Evolutionary conservation across 2,888 invertebrate genomes (phyloP), one percentile per base, ranked within the genome.

Genomic region (Tyria jacobaeae): DNA sequence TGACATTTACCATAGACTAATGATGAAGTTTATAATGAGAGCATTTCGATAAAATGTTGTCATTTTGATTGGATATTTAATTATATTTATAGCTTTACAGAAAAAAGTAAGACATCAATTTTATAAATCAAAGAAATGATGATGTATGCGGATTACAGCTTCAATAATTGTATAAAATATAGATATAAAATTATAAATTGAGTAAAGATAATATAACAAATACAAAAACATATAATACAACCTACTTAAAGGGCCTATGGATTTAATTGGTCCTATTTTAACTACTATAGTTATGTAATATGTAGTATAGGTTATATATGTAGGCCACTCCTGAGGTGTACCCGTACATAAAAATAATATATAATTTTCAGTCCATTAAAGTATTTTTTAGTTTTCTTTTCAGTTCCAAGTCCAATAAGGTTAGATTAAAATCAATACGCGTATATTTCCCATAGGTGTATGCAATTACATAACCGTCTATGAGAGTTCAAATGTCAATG

Each of bases 1-100:
- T 73, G 64, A 73, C 60, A 64, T 75, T 49, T 48, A 37, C 41
- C 44, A 63, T 47, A 63, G 55, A 55, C 55, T 55, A 59, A 62
- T 41, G 17, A 54, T 31, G 15, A 49, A 41, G 21, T 31, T 24
- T 41, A 60, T 54, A 60, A 53, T 37, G 24, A 59, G 34, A 47
- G 47, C 53, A 49, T 48, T 34, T 34, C 12, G 51, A 47, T 37
- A 34, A 39, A 37, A 24, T 39, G 34, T 55, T 31, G n/a, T 50
- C 35, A 31, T 12, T 49, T 34, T 4, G 21, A 35, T 51, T 39
- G n/a, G 48, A 49, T 56, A 25, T 51, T 35, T 60, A 50, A 55
- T 3, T 17, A 24, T 41, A 54, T 55, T 55, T 34, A 49, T 49
- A 2, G 15, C 35, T 51, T 35, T 9, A 1, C 9, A 27, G 7